phyloP scores from a whole-genome alignment of 2,797 vertebrate genomes.

The Rhinella marina region DNA sequence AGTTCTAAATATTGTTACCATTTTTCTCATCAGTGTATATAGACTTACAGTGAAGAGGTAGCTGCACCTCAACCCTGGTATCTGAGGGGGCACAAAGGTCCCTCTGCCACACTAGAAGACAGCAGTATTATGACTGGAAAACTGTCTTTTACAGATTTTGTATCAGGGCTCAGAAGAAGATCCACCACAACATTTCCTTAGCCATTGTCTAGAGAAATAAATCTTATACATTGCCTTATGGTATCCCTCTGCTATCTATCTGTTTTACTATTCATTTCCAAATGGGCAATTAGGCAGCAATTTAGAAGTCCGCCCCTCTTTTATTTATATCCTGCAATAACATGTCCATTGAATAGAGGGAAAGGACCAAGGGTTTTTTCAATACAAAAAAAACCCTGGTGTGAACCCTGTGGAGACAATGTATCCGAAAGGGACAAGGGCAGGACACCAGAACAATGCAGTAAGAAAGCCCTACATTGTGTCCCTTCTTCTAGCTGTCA shows the following conservation, averaged over 20 bases:
- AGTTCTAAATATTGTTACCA: no score
- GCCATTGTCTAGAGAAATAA: background rate
- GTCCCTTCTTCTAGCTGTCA: constrained; percentile 46
- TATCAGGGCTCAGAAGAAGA: background rate
- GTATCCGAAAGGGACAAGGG: background rate
- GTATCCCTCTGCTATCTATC: constrained; percentile 23
- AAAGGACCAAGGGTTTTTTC: constrained; percentile 3
- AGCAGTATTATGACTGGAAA: background rate
- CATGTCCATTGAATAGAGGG: constrained; percentile 13
- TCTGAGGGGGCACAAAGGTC: no score
- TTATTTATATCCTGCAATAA: constrained; percentile 26
- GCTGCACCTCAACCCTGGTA: no score
- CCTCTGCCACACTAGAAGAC: background rate
- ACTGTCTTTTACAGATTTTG: background rate
- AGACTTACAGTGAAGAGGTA: no score
- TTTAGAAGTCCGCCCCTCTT: constrained; percentile 4
- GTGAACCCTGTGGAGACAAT: constrained; percentile 44
- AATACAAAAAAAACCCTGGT: constrained; percentile 9
- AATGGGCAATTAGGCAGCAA: constrained; percentile 42
- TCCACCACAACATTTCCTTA: background rate
- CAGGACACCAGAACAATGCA: background rate
- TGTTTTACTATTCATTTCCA: constrained; percentile 19
- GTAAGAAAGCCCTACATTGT: constrained; percentile 31
- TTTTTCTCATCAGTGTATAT: no score
- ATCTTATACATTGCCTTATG: constrained; percentile 23